Evolutionary conservation across 2,888 invertebrate genomes (phyloP), one percentile per base, ranked within the genome.

Genomic region (Falcaria lacertinaria): DNA sequence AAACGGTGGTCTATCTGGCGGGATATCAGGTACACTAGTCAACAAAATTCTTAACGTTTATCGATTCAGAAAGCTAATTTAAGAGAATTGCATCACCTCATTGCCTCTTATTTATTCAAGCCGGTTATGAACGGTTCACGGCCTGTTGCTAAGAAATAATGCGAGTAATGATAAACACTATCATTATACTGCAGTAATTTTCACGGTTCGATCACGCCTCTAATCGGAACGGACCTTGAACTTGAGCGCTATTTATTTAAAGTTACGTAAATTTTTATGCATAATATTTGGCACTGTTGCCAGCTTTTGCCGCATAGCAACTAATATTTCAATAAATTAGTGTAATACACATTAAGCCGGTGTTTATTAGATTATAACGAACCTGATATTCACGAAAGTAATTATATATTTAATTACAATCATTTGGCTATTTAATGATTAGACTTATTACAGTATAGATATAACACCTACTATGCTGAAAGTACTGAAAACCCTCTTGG

Each of bases 181-280:
- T 39, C 17, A 32, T 33, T 8, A 7, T 33, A 33, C 4, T 15
- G 32, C 33, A 25, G 11, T 32, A 16, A 32, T 39, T 33, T 52
- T 43, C 57, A 58, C 49, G 55, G 45, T 44, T 48, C 41, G 48
- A 54, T 54, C 58, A 61, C 58, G 60, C 52, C 42, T 47, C 15
- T 13, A 39, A 17, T 36, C 47, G 13, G 47, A 47, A 33, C 39
- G 52, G 36, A 43, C 78, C 75, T 74, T 80, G 77, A 79, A 75
- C 78, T 78, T 76, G 71, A 62, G 64, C 63, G 53, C 42, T 35
- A 33, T 42, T 47, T 45, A 50, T 47, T 52, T 51, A 45, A 44
- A 51, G 49, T 50, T 52, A 19, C 28, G 44, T 45, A 56, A 45
- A 61, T 60, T 57, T 64, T 56, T 53, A 44, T 56, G 15, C 16